Conservation (phyloP, 64 coral and sea anemone genomes). For the Stichodactyla helianthus region DNA sequence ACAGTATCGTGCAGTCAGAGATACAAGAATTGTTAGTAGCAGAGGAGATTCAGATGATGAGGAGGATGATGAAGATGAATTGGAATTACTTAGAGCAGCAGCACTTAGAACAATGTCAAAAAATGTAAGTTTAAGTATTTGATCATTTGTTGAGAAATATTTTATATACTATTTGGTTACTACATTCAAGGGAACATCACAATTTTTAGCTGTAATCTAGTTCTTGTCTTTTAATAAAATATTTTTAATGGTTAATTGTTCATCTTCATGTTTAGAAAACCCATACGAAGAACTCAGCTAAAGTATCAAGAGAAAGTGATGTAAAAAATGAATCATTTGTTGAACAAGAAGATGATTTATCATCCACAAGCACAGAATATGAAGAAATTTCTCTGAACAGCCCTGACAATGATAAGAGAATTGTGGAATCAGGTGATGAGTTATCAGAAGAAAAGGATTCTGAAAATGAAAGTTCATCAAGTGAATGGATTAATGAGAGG, state of each 20-base stretch:
- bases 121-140: background rate
- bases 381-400: constrained; percentile 16
- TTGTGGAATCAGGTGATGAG: constrained; percentile 10
- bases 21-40: constrained; percentile 26
- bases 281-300: background rate
- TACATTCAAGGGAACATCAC: no score
- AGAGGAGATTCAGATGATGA: constrained; percentile 7
- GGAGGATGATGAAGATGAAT: constrained; percentile 9
- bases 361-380: constrained; percentile 32
- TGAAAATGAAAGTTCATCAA: background rate
- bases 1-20: constrained; percentile 1
- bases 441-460: constrained; percentile 2
- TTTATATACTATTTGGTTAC: no score
- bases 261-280: background rate
- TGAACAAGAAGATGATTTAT: constrained; percentile 9
- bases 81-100: constrained; percentile 3
- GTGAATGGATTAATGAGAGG: background rate
- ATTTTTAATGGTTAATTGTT: no score
- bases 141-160: background rate
- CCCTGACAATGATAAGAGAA: background rate
- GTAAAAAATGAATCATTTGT: background rate
- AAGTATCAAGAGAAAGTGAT: background rate
- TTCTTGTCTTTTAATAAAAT: no score
- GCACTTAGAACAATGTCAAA: constrained; percentile 17
- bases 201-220: no score